Conservation (phyloP, 2,797 vertebrate species). For the Kryptopterus vitreolus region DNA sequence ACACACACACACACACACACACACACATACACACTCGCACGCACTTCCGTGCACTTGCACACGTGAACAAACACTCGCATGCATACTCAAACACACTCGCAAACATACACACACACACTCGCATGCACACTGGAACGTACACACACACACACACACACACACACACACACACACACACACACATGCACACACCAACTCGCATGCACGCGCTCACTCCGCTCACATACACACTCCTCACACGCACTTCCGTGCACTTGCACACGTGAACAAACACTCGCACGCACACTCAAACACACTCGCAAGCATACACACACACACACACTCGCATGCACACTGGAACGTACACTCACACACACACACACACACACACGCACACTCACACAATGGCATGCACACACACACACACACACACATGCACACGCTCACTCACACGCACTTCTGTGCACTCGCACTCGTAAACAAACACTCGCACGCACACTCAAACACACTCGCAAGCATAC, state of each 20-base stretch:
- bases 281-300: constrained; percentile 80
- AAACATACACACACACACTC: background rate
- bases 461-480: background rate
- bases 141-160: constrained; percentile 69
- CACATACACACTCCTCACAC: constrained; percentile 47
- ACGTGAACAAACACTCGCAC: background rate
- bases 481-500: constrained; percentile 88
- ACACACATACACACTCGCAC: background rate
- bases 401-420: constrained; percentile 73
- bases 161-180: constrained; percentile 47
- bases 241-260: too few species aligned
- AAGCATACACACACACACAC: background rate
- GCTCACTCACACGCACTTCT: background rate
- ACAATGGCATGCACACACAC: background rate
- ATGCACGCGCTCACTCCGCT: constrained; percentile 76
- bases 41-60: too few species aligned
- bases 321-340: constrained; percentile 82
- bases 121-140: too few species aligned
- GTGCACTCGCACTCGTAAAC: too few species aligned
- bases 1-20: too few species aligned
- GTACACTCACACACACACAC: background rate
- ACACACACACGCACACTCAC: constrained; percentile 69
- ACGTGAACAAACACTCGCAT: background rate
- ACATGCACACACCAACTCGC: constrained; percentile 70
- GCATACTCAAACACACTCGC: constrained; percentile 79